Base-by-base conservation (phyloP, 2,888 invertebrate genomes). In the Nysson spinosus region DNA sequence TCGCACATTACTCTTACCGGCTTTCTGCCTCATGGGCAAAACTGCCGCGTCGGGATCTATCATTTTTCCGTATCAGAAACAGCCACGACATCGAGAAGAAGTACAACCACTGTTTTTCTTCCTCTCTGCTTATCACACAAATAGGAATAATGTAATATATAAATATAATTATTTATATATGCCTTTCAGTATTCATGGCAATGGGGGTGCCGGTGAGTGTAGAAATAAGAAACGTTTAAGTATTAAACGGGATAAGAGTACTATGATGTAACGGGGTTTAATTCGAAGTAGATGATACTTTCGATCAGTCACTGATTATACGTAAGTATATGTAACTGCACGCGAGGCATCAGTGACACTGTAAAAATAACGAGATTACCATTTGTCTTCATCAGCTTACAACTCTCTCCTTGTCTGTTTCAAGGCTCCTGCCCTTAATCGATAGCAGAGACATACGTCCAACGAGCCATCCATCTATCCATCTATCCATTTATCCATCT, bases 21-120 rank as follows among this genome's bases (percentile, higher is more conserved):
- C 14, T 17, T 20, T 44, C 19, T 28, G 50, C 35, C 62, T 51
- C 52, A n/a, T 47, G 60, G 60, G 49, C 26, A 71, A n/a, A n/a
- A 74, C 67, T 49, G 63, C 67, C 64, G 66, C 50, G 57, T 35
- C 55, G 76, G 66, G 68, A 69, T 70, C 56, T 71, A 57, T 76
- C 65, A 74, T 56, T 80, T 78, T 75, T 74, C 74, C 75, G 69
- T 77, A 73, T 64, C 68, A 71, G 67, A 68, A 40, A 69, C 57
- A 66, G 69, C 67, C 44, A 52, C 42, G 56, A 54, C 54, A 49
- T 67, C 51, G 28, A 43, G 34, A 52, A 54, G 51, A 63, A 54
- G 37, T 35, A 54, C 51, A 26, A 46, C 32, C 11, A 20, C 22
- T 6, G 20, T 30, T 50, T 28, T 51, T 58, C 42, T 24, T 16